Conservation (phyloP, 2,113 vertebrate genomes). For the Zootoca vivipara region DNA sequence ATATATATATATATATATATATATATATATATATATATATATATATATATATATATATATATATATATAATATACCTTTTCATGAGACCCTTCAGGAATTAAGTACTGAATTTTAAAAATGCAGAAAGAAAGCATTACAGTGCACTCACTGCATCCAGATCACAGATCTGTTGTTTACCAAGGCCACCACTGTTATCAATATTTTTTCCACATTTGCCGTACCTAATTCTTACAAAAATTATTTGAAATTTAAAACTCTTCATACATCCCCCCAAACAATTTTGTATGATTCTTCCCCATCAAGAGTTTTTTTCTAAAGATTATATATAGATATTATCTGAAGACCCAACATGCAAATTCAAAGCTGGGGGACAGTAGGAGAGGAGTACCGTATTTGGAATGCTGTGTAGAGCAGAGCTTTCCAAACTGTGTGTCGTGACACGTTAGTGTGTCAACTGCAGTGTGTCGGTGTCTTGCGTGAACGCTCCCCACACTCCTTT, state of each 20-base stretch:
- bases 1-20: too few relatives aligned
- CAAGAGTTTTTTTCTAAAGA: conserved; percentile 32
- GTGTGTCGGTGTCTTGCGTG: too few relatives aligned
- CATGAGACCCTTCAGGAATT: neutral
- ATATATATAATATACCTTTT: neutral
- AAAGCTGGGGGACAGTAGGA: too few relatives aligned
- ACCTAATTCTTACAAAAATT: conserved; percentile 53
- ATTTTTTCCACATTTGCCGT: conserved; percentile 62
- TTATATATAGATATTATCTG: too few relatives aligned
- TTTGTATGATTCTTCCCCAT: conserved; percentile 47
- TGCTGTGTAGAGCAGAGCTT: too few relatives aligned
- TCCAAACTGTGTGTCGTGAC: too few relatives aligned
- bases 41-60: too few relatives aligned
- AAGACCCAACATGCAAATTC: too few relatives aligned
- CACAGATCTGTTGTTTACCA: conserved; percentile 48
- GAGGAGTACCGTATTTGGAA: too few relatives aligned
- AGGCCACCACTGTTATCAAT: conserved; percentile 46
- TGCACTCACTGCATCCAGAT: conserved; percentile 5
- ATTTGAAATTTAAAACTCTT: conserved; percentile 56
- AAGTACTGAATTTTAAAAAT: neutral
- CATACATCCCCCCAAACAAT: conserved; percentile 56
- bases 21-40: too few relatives aligned
- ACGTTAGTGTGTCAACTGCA: too few relatives aligned
- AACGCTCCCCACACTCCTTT: too few relatives aligned
- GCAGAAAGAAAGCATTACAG: conserved; percentile 5